These are phyloP conservation scores for Antidorcas marsupialis DNA, from an alignment of 2,113 vertebrate species.

Conservation along the genomic window DNA sequence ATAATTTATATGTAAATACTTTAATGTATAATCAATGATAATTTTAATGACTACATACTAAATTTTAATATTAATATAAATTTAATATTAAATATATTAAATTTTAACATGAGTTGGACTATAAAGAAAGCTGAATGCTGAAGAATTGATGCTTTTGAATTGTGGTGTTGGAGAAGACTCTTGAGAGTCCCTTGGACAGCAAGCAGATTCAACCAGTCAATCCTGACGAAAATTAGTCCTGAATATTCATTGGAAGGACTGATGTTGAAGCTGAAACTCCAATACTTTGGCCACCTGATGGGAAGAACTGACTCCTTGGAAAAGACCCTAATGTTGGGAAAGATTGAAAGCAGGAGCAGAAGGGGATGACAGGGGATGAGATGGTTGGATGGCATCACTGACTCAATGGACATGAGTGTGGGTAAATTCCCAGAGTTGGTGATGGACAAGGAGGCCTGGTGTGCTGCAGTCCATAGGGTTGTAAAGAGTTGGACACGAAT, in stretches of 20 bases:
- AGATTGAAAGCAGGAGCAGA: neutral
- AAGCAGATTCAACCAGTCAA: neutral
- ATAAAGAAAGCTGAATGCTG: neutral
- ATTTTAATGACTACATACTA: neutral
- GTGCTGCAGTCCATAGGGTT: neutral
- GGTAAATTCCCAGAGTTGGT: neutral
- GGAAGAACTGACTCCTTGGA: neutral
- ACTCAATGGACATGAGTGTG: neutral
- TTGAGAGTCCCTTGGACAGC: neutral
- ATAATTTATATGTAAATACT: neutral
- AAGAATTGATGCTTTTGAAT: neutral
- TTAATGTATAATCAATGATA: neutral
- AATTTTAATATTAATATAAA: neutral
- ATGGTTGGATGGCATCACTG: neutral
- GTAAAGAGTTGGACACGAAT: accelerated
- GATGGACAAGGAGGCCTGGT: neutral
- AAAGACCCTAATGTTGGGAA: neutral
- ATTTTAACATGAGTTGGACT: neutral
- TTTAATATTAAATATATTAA: neutral
- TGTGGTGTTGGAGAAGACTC: neutral
- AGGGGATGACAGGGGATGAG: neutral
- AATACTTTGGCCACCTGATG: neutral
- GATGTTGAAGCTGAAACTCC: neutral
- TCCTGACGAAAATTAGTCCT: neutral
- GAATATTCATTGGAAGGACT: neutral